phyloP scores from a whole-genome alignment of 2,113 vertebrate genomes.

The Benitochromis conjunctus region DNA sequence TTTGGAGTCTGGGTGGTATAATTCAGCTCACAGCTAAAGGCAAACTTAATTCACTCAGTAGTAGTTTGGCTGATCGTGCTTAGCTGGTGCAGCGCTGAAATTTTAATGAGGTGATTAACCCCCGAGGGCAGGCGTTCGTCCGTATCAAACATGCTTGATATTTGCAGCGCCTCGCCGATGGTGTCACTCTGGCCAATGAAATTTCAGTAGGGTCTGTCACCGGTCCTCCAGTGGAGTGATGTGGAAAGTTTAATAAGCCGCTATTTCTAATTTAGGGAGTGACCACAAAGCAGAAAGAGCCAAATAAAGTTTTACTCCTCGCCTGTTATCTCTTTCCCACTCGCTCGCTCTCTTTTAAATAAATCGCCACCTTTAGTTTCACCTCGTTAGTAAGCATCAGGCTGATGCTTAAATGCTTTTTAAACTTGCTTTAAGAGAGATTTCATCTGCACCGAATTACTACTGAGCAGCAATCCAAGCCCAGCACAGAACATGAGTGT shows the following conservation, averaged over 20 bases:
- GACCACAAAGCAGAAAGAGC: neutral
- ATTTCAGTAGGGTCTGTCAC: slow-evolving; percentile 3
- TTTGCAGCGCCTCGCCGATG: slow-evolving; percentile 8
- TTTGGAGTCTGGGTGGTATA: neutral
- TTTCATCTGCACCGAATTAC: neutral
- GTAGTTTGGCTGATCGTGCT: slow-evolving; percentile 27
- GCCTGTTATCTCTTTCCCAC: neutral
- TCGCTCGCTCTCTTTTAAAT: neutral
- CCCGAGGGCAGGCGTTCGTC: slow-evolving; percentile 16
- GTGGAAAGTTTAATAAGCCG: slow-evolving; percentile 6
- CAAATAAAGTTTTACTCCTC: neutral
- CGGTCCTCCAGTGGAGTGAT: neutral
- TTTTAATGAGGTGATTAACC: slow-evolving; percentile 62
- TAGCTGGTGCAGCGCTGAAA: slow-evolving; percentile 22
- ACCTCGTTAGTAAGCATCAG: neutral
- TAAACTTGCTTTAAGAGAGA: neutral
- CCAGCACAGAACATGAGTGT: neutral
- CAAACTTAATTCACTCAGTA: slow-evolving; percentile 44
- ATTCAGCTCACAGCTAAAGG: slow-evolving; percentile 38
- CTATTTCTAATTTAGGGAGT: neutral
- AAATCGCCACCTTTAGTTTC: neutral
- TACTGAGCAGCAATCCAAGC: neutral
- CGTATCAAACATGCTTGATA: slow-evolving; percentile 36
- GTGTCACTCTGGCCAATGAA: slow-evolving; percentile 18
- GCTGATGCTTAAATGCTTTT: neutral